Conservation (phyloP, 2,888 invertebrate species). For the Atethmia centrago region DNA sequence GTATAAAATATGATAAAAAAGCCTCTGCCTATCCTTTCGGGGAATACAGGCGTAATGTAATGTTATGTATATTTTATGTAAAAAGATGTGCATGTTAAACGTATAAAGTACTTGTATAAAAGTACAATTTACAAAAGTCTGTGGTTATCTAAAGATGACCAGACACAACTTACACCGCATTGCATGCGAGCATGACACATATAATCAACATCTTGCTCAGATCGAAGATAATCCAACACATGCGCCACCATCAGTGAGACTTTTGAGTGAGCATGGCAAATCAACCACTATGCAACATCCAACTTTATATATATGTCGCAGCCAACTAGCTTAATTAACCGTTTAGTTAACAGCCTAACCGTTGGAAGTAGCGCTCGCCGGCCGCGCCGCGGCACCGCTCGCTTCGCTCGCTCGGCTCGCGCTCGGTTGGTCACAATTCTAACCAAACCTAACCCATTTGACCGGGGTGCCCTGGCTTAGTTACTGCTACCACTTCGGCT, state of each 20-base stretch:
- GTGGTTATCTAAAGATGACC: no score
- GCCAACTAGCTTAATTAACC: no score
- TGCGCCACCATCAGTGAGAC: not conserved
- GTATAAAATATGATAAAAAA: not conserved
- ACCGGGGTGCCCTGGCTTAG: no score
- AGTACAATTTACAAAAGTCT: not conserved
- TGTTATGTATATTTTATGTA: not conserved
- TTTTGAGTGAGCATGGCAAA: constrained; percentile 22
- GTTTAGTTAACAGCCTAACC: no score
- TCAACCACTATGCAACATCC: not conserved
- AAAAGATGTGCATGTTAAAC: not conserved
- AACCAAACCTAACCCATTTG: no score
- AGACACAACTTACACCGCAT: not conserved
- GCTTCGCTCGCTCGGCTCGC: no score
- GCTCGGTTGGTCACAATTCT: no score
- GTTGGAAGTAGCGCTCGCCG: no score
- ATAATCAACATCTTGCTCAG: not conserved
- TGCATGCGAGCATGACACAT: constrained; percentile 1
- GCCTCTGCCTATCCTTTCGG: not conserved
- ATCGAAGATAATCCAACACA: not conserved
- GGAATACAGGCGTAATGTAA: not conserved
- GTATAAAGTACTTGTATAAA: not conserved
- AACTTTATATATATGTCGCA: no score
- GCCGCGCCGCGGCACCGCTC: no score
- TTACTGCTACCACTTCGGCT: no score